These are phyloP conservation scores for Mormyrus hasselquistii DNA, from an alignment of 2,797 vertebrate species.

Conservation along the genomic window DNA sequence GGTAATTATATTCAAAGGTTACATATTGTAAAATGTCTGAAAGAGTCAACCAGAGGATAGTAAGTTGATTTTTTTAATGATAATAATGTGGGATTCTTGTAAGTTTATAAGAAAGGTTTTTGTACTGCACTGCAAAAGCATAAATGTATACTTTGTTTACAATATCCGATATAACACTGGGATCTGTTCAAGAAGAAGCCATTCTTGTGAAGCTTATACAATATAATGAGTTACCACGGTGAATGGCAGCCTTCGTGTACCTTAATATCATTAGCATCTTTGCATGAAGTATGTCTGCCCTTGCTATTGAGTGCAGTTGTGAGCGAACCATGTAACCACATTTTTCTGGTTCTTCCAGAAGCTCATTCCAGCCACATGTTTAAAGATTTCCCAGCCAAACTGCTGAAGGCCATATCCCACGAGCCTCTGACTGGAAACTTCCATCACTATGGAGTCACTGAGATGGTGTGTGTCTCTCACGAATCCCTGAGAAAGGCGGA, in stretches of 20 bases:
- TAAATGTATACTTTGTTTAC: not conserved
- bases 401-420: slow-evolving; percentile 53
- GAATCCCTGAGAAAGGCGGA: too few relatives aligned
- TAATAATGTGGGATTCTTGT: not conserved
- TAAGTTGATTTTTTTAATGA: not conserved
- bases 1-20: not conserved
- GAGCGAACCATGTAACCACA: not conserved
- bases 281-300: not conserved
- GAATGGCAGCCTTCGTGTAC: not conserved
- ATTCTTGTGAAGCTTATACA: not conserved
- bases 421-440: slow-evolving; percentile 72
- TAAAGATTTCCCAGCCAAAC: slow-evolving; percentile 45
- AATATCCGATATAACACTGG: not conserved
- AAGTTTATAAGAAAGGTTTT: not conserved
- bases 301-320: not conserved
- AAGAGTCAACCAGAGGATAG: not conserved
- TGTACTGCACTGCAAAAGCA: not conserved
- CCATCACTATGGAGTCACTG: slow-evolving; percentile 61
- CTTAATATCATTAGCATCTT: not conserved
- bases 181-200: not conserved
- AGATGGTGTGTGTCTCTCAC: slow-evolving; percentile 47
- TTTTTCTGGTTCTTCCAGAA: slow-evolving; percentile 42
- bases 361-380: slow-evolving; percentile 62
- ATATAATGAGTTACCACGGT: not conserved
- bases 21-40: not conserved